Conservation (phyloP, 1,140 invertebrate genomes). For the Lepidurus couesii region DNA sequence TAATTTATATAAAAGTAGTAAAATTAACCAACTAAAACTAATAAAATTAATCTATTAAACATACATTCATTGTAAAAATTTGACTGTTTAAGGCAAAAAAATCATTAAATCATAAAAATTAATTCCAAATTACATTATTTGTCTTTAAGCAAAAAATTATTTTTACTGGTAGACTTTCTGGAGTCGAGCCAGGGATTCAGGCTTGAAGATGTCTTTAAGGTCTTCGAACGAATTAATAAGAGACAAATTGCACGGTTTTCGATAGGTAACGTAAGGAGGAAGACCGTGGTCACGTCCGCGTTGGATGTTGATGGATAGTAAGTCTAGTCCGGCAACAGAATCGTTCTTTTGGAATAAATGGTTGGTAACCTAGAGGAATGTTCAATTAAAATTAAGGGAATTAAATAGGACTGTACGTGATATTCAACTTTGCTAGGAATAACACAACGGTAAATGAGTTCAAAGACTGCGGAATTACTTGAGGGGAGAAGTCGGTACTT, state of each 20-base stretch:
- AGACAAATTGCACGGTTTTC: slow-evolving; percentile 60
- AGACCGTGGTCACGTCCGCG: slow-evolving; percentile 83
- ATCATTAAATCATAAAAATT: slow-evolving; percentile 40
- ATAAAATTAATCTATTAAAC: neutral
- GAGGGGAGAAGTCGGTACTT: slow-evolving; percentile 60
- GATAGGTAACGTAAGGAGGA: slow-evolving; percentile 67
- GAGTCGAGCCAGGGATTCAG: slow-evolving; percentile 42
- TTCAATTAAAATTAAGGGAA: neutral
- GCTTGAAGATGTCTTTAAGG: slow-evolving; percentile 37
- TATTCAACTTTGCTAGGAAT: neutral
- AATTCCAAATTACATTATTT: neutral
- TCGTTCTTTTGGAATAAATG: slow-evolving; percentile 61
- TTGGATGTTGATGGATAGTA: slow-evolving; percentile 80
- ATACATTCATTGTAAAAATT: neutral
- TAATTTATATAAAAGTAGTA: neutral
- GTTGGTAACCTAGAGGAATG: slow-evolving; percentile 57
- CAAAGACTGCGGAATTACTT: slow-evolving; percentile 49
- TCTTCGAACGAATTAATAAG: slow-evolving; percentile 43
- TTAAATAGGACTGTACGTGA: neutral
- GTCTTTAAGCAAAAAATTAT: slow-evolving; percentile 37
- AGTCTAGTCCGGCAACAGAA: slow-evolving; percentile 53
- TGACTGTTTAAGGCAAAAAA: neutral
- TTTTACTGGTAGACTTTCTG: slow-evolving; percentile 45
- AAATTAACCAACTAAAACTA: neutral
- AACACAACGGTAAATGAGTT: neutral